Base-by-base conservation (phyloP, 1,140 invertebrate genomes). In the Pygmarrhopalites habei region DNA sequence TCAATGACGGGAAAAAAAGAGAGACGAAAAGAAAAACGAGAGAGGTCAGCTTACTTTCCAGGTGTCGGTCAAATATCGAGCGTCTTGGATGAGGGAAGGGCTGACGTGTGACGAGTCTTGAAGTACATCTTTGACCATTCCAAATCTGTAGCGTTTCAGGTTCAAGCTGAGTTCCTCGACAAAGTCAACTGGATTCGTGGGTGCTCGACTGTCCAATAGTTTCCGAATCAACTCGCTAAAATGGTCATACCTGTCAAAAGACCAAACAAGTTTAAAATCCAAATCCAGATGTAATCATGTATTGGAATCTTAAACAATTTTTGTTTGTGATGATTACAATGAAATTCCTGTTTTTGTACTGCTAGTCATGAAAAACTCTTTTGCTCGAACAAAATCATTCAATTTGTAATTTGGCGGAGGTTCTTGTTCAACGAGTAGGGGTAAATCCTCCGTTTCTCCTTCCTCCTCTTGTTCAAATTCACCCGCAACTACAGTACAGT, bases 131-230 rank as follows among this genome's bases (percentile, higher is more conserved):
- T 56, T 49, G 2, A 23, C 23, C 14, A 58, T 32, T 35, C 61
- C 51, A 58, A 70, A 70, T 23, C 68, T 46, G 58, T 70, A 67
- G 4, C 68, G 62, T 49, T 70, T 70, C 15, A 65, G 23, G 57
- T 70, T 70, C 41, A 70, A 41, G 30, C 65, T 67, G 5, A 70
- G 39, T 63, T 70, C 68, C 55, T 70, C 68, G 19, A 70, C 21
- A 44, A 65, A 67, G 35, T 70, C 65, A 2, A 70, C 62, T 23
- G 65, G 29, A 44, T 67, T 67, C 7, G n/a, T 53, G 17, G 68
- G 68, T 2, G 62, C 61, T 21, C 57, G 55, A 30, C 61, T 49
- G 41, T 70, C 68, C 49, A 70, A 58, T 10, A 67, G 28, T 58
- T 70, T 70, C 2, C 60, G 53, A 10, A 70, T 60, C 12, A 70